Conservation (phyloP, 2,113 vertebrate species). For the Sarotherodon lohbergeri region DNA sequence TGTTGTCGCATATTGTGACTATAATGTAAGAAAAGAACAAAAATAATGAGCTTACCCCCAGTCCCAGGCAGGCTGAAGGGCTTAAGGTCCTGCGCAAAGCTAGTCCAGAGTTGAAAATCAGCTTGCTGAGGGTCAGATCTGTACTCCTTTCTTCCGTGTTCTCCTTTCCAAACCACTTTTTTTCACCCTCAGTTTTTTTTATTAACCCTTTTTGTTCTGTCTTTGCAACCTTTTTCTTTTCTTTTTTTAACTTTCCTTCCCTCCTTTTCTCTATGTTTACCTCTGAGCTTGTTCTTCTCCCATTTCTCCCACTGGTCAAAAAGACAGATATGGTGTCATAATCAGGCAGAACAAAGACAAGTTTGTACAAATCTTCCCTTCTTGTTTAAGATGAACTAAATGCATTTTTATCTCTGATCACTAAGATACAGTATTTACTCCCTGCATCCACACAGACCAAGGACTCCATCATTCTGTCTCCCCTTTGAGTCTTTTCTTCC, state of each 20-base stretch:
- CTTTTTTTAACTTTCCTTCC: neutral
- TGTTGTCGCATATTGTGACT: accelerated
- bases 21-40: neutral
- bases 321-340: neutral
- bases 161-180: neutral
- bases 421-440: neutral
- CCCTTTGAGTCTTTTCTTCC: neutral
- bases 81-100: constrained; percentile 3
- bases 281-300: neutral
- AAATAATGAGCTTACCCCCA: constrained; percentile 49
- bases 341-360: neutral
- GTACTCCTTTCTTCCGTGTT: neutral
- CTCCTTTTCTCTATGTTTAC: neutral
- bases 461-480: neutral
- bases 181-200: neutral
- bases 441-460: neutral
- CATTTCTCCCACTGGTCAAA: neutral
- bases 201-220: neutral
- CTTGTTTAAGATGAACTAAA: neutral
- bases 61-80: constrained; percentile 15
- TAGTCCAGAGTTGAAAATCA: constrained; percentile 23
- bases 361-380: neutral
- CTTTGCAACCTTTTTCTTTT: neutral
- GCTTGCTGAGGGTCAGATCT: neutral
- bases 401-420: neutral